Percentiles rank a stretch among this genome's conserved stretches.
Evolutionary conservation across 2,797 vertebrate species (phyloP).

Genomic region (Crenuchus spilurus): DNA sequence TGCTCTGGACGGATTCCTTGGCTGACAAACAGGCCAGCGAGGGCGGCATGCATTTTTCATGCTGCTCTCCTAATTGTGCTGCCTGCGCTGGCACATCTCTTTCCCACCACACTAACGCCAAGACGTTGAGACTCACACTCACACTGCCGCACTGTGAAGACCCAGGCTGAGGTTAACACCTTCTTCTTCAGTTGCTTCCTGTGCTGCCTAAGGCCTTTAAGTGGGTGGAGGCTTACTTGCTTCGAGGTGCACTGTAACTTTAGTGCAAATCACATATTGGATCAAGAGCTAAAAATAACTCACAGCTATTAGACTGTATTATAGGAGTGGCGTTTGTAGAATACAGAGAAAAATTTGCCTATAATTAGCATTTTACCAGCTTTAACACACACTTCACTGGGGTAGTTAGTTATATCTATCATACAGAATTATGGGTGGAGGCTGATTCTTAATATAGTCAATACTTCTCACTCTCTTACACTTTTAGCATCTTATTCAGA

Average conservation of each 20-base stretch:
- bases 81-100: slow-evolving; percentile 1
- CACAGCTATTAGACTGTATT: neutral
- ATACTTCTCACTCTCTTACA: too few species aligned
- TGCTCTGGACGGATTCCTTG: slow-evolving; percentile 22
- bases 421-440: too few species aligned
- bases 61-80: slow-evolving; percentile 27
- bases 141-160: neutral
- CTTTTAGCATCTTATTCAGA: too few species aligned
- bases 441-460: too few species aligned
- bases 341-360: neutral
- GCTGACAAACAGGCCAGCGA: slow-evolving; percentile 33
- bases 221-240: neutral
- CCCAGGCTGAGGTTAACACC: slow-evolving; percentile 10
- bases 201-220: neutral
- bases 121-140: neutral
- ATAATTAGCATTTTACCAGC: too few species aligned
- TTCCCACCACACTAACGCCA: neutral
- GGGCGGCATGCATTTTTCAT: slow-evolving; percentile 50
- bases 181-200: neutral
- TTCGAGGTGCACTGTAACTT: neutral
- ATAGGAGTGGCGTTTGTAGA: neutral
- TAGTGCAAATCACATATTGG: neutral
- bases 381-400: too few species aligned
- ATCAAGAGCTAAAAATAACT: neutral
- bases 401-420: too few species aligned